Conservation (phyloP, 2,888 invertebrate genomes). For the Dicyrtomina minuta region DNA sequence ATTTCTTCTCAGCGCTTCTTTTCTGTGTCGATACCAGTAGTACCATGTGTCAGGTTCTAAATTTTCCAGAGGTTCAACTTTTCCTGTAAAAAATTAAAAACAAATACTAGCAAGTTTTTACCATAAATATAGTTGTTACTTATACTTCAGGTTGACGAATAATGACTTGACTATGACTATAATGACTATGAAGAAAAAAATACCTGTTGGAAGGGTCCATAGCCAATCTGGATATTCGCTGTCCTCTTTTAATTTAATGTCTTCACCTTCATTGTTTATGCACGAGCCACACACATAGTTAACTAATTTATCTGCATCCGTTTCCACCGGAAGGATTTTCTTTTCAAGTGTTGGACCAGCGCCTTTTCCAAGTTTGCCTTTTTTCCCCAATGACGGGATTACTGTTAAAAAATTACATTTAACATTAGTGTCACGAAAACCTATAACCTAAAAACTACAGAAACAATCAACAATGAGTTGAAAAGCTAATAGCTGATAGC, state of each 20-base stretch:
- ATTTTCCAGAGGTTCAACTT: slow-evolving; percentile 68
- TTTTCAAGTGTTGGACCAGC: slow-evolving; percentile 68
- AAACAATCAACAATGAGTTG: too few relatives aligned
- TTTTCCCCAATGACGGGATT: slow-evolving; percentile 47
- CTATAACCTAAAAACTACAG: too few relatives aligned
- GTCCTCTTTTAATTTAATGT: slow-evolving; percentile 72
- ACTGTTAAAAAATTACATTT: not conserved
- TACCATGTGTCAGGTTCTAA: slow-evolving; percentile 74
- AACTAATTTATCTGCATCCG: slow-evolving; percentile 73
- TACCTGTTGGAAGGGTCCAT: slow-evolving; percentile 73
- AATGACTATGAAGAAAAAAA: too few relatives aligned
- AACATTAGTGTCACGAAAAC: too few relatives aligned
- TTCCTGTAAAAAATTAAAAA: slow-evolving; percentile 53
- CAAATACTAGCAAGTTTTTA: too few relatives aligned
- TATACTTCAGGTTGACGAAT: too few relatives aligned
- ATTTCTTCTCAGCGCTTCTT: slow-evolving; percentile 65
- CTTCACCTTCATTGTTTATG: slow-evolving; percentile 70
- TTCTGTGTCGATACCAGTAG: slow-evolving; percentile 78
- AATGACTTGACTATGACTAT: too few relatives aligned
- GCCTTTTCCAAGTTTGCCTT: slow-evolving; percentile 62
- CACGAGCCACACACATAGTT: slow-evolving; percentile 83
- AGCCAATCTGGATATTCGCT: slow-evolving; percentile 91
- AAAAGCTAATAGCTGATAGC: too few relatives aligned
- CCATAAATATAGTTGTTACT: not conserved
- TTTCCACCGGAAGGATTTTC: slow-evolving; percentile 77